Conservation (phyloP, 2,888 invertebrate genomes). For the Drosophila paracracens region DNA sequence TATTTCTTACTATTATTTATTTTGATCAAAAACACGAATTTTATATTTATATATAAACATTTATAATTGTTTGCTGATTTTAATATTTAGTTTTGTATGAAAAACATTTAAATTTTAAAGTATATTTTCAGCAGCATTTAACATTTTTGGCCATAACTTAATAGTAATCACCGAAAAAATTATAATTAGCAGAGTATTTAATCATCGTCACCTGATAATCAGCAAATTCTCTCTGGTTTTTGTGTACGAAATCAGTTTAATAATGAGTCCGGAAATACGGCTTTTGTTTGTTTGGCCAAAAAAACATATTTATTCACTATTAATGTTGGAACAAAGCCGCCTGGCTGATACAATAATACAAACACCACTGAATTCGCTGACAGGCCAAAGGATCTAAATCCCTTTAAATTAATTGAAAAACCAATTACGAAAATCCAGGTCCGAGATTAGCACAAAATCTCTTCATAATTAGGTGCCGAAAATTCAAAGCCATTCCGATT, state of each 20-base stretch:
- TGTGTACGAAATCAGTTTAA: neutral
- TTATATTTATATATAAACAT: too few species aligned
- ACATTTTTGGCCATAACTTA: neutral
- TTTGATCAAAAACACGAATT: neutral
- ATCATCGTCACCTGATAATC: neutral
- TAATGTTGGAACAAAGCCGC: constrained; percentile 12
- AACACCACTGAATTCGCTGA: constrained; percentile 9
- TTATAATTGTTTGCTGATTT: neutral
- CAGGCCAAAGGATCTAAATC: constrained; percentile 47
- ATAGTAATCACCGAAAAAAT: neutral
- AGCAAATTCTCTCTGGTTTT: constrained; percentile 7
- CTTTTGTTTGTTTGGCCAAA: constrained; percentile 10
- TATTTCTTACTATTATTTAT: neutral
- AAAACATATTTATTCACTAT: constrained; percentile 20
- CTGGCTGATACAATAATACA: neutral
- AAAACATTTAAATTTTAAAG: neutral
- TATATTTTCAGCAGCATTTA: neutral
- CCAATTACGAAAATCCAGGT: constrained; percentile 66
- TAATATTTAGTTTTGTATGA: neutral
- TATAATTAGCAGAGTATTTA: constrained; percentile 1
- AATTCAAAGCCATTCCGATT: constrained; percentile 43
- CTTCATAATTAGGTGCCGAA: constrained; percentile 74
- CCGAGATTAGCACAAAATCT: constrained; percentile 71
- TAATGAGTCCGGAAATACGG: neutral
- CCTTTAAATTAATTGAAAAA: constrained; percentile 70